phyloP scores from a whole-genome alignment of 2,888 invertebrate species.

The Pristionchus maxplancki region DNA sequence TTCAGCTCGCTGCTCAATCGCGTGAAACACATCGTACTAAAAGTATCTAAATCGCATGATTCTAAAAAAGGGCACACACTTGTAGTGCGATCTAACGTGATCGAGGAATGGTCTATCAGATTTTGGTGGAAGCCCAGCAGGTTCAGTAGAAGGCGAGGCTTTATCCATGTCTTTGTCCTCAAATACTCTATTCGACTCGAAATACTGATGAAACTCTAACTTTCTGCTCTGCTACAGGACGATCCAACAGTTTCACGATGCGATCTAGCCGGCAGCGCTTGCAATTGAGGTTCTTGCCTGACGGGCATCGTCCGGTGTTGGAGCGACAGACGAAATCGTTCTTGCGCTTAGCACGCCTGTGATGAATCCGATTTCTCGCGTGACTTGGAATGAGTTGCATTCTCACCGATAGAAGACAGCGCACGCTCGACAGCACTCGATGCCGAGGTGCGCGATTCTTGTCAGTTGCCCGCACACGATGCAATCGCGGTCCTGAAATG shows the following conservation, averaged over 20 bases:
- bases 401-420: neutral
- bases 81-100: neutral
- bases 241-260: neutral
- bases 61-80: neutral
- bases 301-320: neutral
- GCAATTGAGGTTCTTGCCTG: neutral
- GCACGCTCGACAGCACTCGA: neutral
- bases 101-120: neutral
- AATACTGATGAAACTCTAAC: neutral
- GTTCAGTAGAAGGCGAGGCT: neutral
- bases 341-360: neutral
- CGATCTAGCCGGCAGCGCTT: neutral
- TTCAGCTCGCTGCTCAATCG: slow-evolving; percentile 1
- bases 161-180: neutral
- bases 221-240: neutral
- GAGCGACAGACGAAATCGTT: neutral
- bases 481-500: neutral
- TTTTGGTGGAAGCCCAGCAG: neutral
- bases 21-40: neutral
- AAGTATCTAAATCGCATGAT: neutral
- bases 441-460: neutral
- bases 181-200: no score
- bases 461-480: neutral
- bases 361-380: neutral
- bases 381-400: neutral